These are phyloP conservation scores for Cariama cristata DNA, from an alignment of 2,113 vertebrate genomes.

Conservation along the genomic window DNA sequence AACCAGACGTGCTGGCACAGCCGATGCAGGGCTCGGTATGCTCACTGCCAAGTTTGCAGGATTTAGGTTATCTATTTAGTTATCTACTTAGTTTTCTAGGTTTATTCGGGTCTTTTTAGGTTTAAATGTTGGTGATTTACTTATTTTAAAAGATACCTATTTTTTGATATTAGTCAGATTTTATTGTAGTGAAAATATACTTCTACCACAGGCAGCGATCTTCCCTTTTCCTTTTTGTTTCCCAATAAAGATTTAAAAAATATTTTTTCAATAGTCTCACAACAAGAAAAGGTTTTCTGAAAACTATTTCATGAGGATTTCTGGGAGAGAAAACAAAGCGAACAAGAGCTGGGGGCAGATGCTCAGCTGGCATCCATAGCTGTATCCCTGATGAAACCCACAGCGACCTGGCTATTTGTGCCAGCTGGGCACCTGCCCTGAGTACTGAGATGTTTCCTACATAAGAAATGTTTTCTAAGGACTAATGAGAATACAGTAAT, in stretches of 20 bases:
- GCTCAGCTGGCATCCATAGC: background rate
- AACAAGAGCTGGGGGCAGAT: background rate
- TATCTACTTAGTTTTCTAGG: background rate
- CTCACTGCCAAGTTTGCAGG: background rate
- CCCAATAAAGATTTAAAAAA: background rate
- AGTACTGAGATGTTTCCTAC: accelerated
- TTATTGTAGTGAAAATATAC: background rate
- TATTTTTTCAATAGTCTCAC: background rate
- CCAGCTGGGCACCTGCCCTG: background rate
- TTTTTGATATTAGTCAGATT: background rate
- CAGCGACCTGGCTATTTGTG: accelerated
- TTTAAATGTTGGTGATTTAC: background rate
- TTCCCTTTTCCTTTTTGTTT: background rate
- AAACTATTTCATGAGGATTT: background rate
- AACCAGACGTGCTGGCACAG: background rate
- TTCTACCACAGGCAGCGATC: background rate
- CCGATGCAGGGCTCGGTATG: accelerated
- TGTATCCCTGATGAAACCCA: background rate
- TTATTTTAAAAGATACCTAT: background rate
- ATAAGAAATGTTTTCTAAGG: background rate
- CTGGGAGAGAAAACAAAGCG: background rate
- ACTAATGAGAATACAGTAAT: background rate
- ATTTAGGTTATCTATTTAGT: background rate
- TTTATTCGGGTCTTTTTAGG: background rate
- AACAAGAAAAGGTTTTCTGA: no score